phyloP scores from a whole-genome alignment of 2,113 vertebrate genomes.

The Butorides virescens region DNA sequence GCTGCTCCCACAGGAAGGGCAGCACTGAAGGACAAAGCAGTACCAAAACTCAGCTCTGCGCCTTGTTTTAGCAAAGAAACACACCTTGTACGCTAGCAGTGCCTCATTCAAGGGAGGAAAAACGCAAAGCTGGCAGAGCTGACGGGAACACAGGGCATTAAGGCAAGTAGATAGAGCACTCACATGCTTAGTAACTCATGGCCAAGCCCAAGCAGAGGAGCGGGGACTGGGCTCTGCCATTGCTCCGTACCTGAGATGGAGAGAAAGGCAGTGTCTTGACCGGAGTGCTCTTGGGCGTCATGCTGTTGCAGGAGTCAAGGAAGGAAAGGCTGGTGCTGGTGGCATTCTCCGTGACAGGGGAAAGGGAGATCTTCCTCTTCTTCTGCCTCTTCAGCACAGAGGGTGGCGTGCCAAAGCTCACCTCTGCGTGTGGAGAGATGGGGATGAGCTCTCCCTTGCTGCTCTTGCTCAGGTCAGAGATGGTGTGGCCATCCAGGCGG shows the following conservation, averaged over 20 bases:
- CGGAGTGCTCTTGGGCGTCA: conserved; percentile 94
- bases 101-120: neutral
- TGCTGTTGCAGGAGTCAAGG: conserved; percentile 82
- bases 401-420: conserved; percentile 82
- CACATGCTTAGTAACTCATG: neutral
- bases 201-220: neutral
- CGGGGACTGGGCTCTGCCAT: neutral
- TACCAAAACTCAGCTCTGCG: neutral
- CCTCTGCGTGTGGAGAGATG: conserved; percentile 86
- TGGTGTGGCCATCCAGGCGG: conserved; percentile 88
- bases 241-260: conserved; percentile 87
- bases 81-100: rapidly evolving
- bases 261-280: conserved; percentile 95
- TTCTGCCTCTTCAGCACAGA: conserved; percentile 86
- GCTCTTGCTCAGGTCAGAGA: conserved; percentile 92
- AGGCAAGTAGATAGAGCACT: neutral
- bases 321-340: conserved; percentile 68
- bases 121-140: neutral
- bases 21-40: neutral
- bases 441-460: conserved; percentile 95
- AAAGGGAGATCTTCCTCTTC: conserved; percentile 84
- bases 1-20: neutral
- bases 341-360: conserved; percentile 77
- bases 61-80: neutral
- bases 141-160: neutral